A percentile compares a stretch with the other conserved stretches of the same genome.
phyloP scores from a whole-genome alignment of 2,797 vertebrate genomes.

The Coregonus ussuriensis region DNA sequence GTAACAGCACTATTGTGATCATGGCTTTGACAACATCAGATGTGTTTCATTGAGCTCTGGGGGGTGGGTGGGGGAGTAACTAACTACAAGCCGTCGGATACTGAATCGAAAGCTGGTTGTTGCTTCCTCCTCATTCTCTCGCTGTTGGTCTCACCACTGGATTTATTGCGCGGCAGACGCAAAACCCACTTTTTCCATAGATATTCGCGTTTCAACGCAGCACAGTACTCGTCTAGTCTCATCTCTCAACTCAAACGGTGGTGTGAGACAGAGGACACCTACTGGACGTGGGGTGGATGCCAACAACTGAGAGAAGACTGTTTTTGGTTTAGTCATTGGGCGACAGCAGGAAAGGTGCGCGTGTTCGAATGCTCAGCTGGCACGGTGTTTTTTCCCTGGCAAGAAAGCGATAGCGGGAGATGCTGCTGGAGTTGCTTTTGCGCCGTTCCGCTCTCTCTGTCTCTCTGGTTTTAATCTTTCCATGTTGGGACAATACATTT shows the following conservation, averaged over 20 bases:
- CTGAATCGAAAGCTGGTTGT: background rate
- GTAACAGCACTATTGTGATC: background rate
- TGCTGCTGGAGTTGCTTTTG: conserved; percentile 55
- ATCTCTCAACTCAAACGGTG: background rate
- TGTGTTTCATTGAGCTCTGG: background rate
- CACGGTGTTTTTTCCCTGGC: conserved; percentile 14
- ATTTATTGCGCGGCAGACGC: conserved; percentile 27
- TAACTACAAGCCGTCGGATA: background rate
- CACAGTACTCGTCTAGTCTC: conserved; percentile 12
- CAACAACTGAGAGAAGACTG: conserved; percentile 55
- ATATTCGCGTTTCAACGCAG: background rate
- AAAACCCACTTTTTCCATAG: conserved; percentile 33
- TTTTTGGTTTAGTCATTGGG: conserved; percentile 44
- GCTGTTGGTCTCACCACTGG: conserved; percentile 22
- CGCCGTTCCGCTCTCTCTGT: conserved; percentile 50
- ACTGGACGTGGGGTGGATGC: conserved; percentile 39
- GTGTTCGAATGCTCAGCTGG: conserved; percentile 26
- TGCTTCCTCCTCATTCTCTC: conserved; percentile 14
- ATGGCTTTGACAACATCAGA: background rate
- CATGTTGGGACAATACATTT: conserved; percentile 74
- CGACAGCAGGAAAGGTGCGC: conserved; percentile 26
- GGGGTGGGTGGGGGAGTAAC: conserved; percentile 12
- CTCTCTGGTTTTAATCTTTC: conserved; percentile 59
- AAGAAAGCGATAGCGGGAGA: conserved; percentile 47
- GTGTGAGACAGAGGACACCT: conserved; percentile 18